Conservation (phyloP, 2,888 invertebrate genomes). For the Serrognathus titanus region DNA sequence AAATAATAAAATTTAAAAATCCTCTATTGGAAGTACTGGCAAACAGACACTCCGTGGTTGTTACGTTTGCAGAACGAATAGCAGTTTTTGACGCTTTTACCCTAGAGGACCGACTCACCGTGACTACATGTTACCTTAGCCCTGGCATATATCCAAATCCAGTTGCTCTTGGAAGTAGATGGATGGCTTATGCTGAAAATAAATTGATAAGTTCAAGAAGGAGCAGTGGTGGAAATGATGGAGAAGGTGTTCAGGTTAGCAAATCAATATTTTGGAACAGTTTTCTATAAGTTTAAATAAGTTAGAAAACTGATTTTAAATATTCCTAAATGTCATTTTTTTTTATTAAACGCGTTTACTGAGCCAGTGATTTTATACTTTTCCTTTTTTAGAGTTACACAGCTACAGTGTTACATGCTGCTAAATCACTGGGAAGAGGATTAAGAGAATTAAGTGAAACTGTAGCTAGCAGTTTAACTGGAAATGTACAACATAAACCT, state of each 20-base stretch:
- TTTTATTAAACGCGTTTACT: not conserved
- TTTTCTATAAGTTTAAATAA: too few relatives aligned
- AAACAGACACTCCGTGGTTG: slow-evolving; percentile 83
- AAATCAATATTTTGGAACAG: too few relatives aligned
- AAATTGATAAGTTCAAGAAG: slow-evolving; percentile 73
- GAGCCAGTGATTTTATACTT: not conserved
- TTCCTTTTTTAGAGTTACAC: slow-evolving; percentile 71
- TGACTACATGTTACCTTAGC: slow-evolving; percentile 87
- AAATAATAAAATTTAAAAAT: slow-evolving; percentile 90
- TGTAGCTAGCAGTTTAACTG: slow-evolving; percentile 85
- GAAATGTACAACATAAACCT: slow-evolving; percentile 52
- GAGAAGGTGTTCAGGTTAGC: slow-evolving; percentile 49
- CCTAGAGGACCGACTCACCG: slow-evolving; percentile 79
- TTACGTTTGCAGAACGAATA: slow-evolving; percentile 85
- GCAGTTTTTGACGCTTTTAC: slow-evolving; percentile 88
- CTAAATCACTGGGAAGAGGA: slow-evolving; percentile 90
- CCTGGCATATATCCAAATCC: slow-evolving; percentile 81
- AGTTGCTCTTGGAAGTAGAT: slow-evolving; percentile 79
- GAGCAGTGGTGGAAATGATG: slow-evolving; percentile 81
- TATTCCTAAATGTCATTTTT: too few relatives aligned
- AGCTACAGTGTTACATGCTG: slow-evolving; percentile 90
- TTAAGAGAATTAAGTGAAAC: slow-evolving; percentile 86
- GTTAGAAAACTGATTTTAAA: too few relatives aligned
- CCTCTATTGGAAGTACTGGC: slow-evolving; percentile 83
- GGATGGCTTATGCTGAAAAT: slow-evolving; percentile 84